Evolutionary conservation across 53 echinoderm and acorn worm genomes (phyloP).

Genomic region (Glandiceps talaboti): DNA sequence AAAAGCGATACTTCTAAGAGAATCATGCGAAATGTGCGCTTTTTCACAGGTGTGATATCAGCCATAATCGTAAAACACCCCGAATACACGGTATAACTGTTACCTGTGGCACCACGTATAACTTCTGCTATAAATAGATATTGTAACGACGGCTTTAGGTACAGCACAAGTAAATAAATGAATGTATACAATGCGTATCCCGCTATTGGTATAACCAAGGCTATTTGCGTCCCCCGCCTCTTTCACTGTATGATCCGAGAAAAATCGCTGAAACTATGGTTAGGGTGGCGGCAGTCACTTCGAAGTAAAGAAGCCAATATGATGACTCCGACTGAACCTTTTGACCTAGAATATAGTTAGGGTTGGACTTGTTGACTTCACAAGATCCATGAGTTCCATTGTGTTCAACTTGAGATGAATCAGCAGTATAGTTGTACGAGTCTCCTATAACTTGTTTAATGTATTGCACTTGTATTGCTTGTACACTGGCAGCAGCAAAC

Average conservation of each 20-base stretch:
- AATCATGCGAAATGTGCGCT: slow-evolving; percentile 43
- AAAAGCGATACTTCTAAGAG: slow-evolving; percentile 32
- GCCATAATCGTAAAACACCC: slow-evolving; percentile 32
- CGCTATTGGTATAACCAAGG: slow-evolving; percentile 23
- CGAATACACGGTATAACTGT: slow-evolving; percentile 26
- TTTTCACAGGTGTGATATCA: slow-evolving; percentile 25
- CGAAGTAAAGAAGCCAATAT: slow-evolving; percentile 35
- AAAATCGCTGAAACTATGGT: slow-evolving; percentile 22
- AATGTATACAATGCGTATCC: slow-evolving; percentile 19
- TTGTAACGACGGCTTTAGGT: slow-evolving; percentile 13
- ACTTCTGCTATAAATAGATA: slow-evolving; percentile 26
- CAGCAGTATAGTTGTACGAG: slow-evolving; percentile 7
- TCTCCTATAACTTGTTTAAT: slow-evolving; percentile 9
- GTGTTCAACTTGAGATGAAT: no score
- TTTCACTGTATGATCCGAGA: slow-evolving; percentile 39
- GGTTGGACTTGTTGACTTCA: background rate
- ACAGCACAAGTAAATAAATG: slow-evolving; percentile 9
- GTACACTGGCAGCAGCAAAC: background rate
- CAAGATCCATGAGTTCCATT: background rate
- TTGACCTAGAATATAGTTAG: background rate
- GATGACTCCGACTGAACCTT: slow-evolving; percentile 34
- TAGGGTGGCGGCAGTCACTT: slow-evolving; percentile 3
- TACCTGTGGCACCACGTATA: slow-evolving; percentile 23
- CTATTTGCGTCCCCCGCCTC: slow-evolving; percentile 30
- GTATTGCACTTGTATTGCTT: slow-evolving; percentile 10